phyloP scores from a whole-genome alignment of 2,797 vertebrate genomes.

The Crenuchus spilurus region DNA sequence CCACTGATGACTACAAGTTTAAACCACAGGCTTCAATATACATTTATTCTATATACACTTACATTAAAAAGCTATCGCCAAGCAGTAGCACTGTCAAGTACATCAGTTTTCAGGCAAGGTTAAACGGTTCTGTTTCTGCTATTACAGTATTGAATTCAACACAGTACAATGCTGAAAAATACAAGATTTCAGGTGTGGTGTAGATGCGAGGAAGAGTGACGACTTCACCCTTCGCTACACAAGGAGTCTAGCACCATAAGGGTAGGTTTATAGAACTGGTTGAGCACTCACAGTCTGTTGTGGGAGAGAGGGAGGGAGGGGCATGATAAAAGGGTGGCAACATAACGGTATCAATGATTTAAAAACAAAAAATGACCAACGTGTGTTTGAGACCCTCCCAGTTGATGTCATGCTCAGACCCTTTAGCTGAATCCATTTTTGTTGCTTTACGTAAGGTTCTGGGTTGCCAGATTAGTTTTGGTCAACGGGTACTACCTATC shows the following conservation, averaged over 20 bases:
- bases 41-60: slow-evolving; percentile 61
- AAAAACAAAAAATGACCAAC: background rate
- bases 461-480: too few species aligned
- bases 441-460: too few species aligned
- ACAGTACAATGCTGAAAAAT: slow-evolving; percentile 48
- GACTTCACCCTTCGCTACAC: slow-evolving; percentile 16
- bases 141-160: slow-evolving; percentile 49
- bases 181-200: slow-evolving; percentile 10
- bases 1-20: slow-evolving; percentile 40
- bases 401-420: background rate
- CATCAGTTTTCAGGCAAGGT: slow-evolving; percentile 54
- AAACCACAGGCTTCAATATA: slow-evolving; percentile 62
- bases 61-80: slow-evolving; percentile 58
- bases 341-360: background rate
- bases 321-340: too few species aligned
- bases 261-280: slow-evolving; percentile 22
- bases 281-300: background rate
- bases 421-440: too few species aligned
- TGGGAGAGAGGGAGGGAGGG: too few species aligned
- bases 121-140: slow-evolving; percentile 36
- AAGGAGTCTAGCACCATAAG: slow-evolving; percentile 53
- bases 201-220: slow-evolving; percentile 19
- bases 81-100: slow-evolving; percentile 61
- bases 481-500: too few species aligned
- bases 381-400: background rate